Percentiles rank a stretch among this genome's conserved stretches.
Evolutionary conservation across 1,140 invertebrate species (phyloP).

Genomic region (Acromyrmex heyeri): DNA sequence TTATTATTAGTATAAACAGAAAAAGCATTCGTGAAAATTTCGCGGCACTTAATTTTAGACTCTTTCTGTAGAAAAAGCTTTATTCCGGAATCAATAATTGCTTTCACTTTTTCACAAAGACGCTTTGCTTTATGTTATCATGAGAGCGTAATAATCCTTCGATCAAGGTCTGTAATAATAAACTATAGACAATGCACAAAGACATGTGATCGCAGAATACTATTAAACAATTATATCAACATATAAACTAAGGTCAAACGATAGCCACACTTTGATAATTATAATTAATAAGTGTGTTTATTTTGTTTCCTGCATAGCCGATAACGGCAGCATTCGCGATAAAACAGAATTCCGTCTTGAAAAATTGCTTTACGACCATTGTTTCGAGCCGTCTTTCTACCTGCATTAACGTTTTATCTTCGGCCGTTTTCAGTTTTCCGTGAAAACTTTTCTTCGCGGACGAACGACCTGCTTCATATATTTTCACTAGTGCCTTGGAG

Average conservation of each 20-base stretch:
- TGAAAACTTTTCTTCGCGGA: slow-evolving; percentile 39
- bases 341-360: not conserved
- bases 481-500: slow-evolving; percentile 21
- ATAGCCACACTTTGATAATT: slow-evolving; percentile 24
- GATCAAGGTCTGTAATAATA: slow-evolving; percentile 5
- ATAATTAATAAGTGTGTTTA: slow-evolving; percentile 26
- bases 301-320: not conserved
- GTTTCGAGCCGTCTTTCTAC: slow-evolving; percentile 26
- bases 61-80: not conserved
- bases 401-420: slow-evolving; percentile 53
- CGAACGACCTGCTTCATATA: slow-evolving; percentile 8
- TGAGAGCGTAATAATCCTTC: slow-evolving; percentile 6
- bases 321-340: slow-evolving; percentile 35
- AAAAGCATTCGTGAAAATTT: slow-evolving; percentile 5
- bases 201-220: not conserved
- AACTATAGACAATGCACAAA: slow-evolving; percentile 16
- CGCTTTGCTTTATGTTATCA: not conserved
- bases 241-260: slow-evolving; percentile 26
- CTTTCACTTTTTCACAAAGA: not conserved
- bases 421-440: not conserved
- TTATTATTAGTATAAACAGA: not conserved
- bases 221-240: not conserved
- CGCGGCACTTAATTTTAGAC: not conserved
- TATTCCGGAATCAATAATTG: not conserved
- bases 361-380: slow-evolving; percentile 27